phyloP scores from a whole-genome alignment of 2,888 invertebrate species.

The Spodoptera exigua region DNA sequence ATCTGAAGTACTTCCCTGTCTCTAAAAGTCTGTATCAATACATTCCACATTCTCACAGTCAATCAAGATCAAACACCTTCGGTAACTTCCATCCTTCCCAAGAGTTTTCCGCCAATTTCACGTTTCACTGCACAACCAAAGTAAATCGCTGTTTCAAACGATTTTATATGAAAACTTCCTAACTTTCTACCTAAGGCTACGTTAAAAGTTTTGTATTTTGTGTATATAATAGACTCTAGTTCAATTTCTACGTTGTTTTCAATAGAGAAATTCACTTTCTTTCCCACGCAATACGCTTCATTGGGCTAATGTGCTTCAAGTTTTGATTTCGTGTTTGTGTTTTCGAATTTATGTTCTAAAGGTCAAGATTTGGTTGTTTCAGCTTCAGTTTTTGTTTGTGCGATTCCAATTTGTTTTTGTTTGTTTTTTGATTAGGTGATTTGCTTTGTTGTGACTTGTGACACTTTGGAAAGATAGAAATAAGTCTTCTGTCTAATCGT shows the following conservation, averaged over 20 bases:
- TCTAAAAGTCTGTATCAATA: too few species aligned
- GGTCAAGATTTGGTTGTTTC: background rate
- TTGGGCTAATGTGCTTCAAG: conserved; percentile 8
- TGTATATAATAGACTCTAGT: conserved; percentile 44
- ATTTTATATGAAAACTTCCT: conserved; percentile 53
- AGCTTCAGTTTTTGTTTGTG: too few species aligned
- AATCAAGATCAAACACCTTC: conserved; percentile 14
- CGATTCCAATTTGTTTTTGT: too few species aligned
- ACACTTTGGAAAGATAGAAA: too few species aligned
- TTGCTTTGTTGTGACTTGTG: background rate
- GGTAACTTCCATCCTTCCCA: conserved; percentile 22
- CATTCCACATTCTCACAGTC: too few species aligned
- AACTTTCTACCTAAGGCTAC: conserved; percentile 2
- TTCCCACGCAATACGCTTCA: background rate
- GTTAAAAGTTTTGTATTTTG: conserved; percentile 33
- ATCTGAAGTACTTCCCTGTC: too few species aligned
- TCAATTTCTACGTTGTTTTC: conserved; percentile 36
- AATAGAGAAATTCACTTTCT: conserved; percentile 38
- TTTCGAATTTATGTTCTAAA: background rate
- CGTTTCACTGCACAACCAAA: conserved; percentile 40
- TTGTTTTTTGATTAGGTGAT: background rate
- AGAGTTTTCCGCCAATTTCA: conserved; percentile 50
- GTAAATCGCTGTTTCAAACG: conserved; percentile 50
- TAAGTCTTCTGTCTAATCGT: too few species aligned
- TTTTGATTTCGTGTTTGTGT: too few species aligned